Evolutionary conservation across 2,888 invertebrate genomes (phyloP), one percentile per base, ranked within the genome.

Genomic region (Oxycera nigricornis): DNA sequence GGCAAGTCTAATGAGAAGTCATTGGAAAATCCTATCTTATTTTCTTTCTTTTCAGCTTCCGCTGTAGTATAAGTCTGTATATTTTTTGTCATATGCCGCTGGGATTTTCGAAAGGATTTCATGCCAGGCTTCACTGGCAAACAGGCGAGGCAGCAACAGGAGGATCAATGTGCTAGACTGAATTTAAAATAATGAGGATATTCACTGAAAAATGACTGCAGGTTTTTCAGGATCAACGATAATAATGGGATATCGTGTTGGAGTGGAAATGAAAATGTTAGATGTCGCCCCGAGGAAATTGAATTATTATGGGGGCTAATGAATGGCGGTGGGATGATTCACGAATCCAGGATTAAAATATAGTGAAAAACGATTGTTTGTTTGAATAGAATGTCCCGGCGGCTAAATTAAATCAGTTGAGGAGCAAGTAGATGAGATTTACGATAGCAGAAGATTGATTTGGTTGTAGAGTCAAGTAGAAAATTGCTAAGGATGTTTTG

Each of bases 1-100:
- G 68, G 68, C 9, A 30, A 50, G 30, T 30, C 46, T 68, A 68
- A 68, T 68, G 68, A 68, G 68, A 68, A 30, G 28, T 46, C 68
- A 46, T 50, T 52, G 46, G 17, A 11, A 28, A 46, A 46, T 11
- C 14, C 17, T 46, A n/a, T 17, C 4, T 17, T 14, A 46, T 14
- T 14, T 46, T 46, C 14, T 7, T n/a, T 11, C 2, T 46, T 46
- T 3, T 46, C 46, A n/a, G n/a, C n/a, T n/a, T n/a, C n/a, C n/a
- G 6, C 6, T 11, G 14, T 7, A 14, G 6, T 3, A 7, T n/a
- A n/a, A n/a, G 3, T 46, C 46, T 3, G 11, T 46, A 3, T 46
- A 46, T 46, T 46, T 11, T 17, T 46, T 14, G 6, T n/a, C n/a
- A n/a, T n/a, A n/a, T n/a, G n/a, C n/a, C n/a, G n/a, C n/a, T n/a